Base-by-base conservation (phyloP, 2,113 vertebrate genomes). In the Pteropus alecto region DNA sequence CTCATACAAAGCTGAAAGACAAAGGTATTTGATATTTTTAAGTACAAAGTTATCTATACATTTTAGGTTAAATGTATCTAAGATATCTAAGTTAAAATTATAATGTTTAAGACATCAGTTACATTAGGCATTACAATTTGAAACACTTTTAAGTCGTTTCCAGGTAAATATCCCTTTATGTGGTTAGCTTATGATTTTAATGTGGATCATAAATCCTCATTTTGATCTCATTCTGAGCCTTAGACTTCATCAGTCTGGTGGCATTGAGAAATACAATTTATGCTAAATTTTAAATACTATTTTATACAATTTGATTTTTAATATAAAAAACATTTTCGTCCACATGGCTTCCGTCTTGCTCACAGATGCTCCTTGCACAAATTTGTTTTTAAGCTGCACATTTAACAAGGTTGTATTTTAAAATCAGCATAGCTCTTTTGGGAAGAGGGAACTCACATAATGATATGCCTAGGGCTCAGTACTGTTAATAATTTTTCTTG, bases 1-100 rank as follows among this genome's bases (percentile, higher is more conserved):
- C 93, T 99, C 99, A 0, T 99, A 99, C 93, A 99, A 99, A 99
- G 99, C 99, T 65, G 99, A 99, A 96, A 98, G 99, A 93, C 99
- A 99, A 95, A 99, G 99, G 99, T 99, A 98, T 97, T 74, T 95
- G 79, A 81, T 14, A 54, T 51, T 61, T 73, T 82, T 11, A 84
- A 58, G 93, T 56, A 78, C 30, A 56, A 58, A 63, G 58, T 41
- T 30, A 51, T 26, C 51, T 51, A 15, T 51, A 51, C 60, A 61
- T 24, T 79, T 89, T 71, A 54, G 28, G 19, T 71, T 76, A 74
- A 51, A 51, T 16, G 51, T 51, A 51, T 51, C 51, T 51, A 51
- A 51, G 15, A 48, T 48, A 48, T 81, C 54, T 30, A 58, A 90
- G 33, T 71, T 92, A 63, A 87, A 95, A 79, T 71, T 43, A 30